Percentiles rank a stretch among this genome's conserved stretches.
phyloP scores from a whole-genome alignment of 2,888 invertebrate species.

The Rotaria macrura region DNA sequence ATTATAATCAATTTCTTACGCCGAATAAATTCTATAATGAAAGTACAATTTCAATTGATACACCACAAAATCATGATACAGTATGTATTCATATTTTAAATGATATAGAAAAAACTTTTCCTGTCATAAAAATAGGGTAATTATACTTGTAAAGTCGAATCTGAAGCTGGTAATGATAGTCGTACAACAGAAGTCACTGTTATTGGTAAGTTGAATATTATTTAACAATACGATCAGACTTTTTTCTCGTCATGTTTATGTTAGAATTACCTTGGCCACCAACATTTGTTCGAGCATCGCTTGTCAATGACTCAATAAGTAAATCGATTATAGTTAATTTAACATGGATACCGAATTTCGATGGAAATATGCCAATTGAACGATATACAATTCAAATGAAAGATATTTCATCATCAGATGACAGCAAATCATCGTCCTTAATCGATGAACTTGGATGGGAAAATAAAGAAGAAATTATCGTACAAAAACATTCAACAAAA shows the following conservation, averaged over 20 bases:
- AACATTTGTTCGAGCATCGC: not conserved
- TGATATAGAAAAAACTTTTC: no score
- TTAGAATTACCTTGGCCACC: not conserved
- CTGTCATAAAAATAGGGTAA: conserved; percentile 63
- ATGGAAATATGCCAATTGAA: conserved; percentile 86
- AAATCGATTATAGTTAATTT: conserved; percentile 60
- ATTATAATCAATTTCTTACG: not conserved
- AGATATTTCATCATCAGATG: not conserved
- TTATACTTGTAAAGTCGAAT: conserved; percentile 75
- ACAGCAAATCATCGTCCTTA: not conserved
- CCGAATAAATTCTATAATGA: not conserved
- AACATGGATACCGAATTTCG: conserved; percentile 86
- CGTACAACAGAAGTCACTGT: not conserved
- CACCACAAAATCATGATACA: not conserved
- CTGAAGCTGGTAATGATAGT: conserved; percentile 82
- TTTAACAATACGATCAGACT: not conserved
- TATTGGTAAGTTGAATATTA: not conserved
- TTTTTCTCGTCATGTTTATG: no score
- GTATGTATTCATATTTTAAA: no score
- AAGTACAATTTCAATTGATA: not conserved
- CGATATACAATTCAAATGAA: conserved; percentile 77
- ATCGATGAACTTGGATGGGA: not conserved
- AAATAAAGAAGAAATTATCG: not conserved
- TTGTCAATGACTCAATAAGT: not conserved
- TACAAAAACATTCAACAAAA: not conserved